Evolutionary conservation across 2,797 vertebrate genomes (phyloP), one percentile per base, ranked within the genome.

Genomic region (Dromococcyx pavoninus): DNA sequence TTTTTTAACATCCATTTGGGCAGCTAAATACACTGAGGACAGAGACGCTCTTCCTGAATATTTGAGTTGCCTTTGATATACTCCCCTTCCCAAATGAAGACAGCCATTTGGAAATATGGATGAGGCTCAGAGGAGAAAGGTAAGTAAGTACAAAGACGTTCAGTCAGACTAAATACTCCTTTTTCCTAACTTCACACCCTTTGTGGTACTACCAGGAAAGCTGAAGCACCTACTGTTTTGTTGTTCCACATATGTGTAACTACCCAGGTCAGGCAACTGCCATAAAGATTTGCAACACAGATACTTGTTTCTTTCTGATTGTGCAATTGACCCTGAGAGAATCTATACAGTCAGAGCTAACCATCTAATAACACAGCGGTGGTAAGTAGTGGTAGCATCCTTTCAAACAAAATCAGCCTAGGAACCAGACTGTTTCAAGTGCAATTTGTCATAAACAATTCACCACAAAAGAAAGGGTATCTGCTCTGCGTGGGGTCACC

Each of bases 41-140:
- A 16, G 13, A 75, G 19, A 83, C 3, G 28, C 10, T 71, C 74
- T 61, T 79, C 44, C 65, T 50, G 25, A 77, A 70, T 8, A 84
- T 77, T 23, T 67, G 11, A 10, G 51, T 69, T 87, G 35, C 19
- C 14, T 65, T 56, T 54, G 24, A 1, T 66, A 35, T 71, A 71
- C 70, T 77, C 10, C 16, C 7, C 33, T 74, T 84, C 75, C 9
- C 33, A 77, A 86, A 71, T 16, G 16, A 91, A 51, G 7, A n/a
- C n/a, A n/a, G n/a, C n/a, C n/a, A 69, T 23, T 17, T 66, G 43
- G 21, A 85, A 84, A 78, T 2, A 58, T 0, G 0, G 6, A 72
- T 19, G 1, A 56, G 33, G 22, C 56, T 82, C 56, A 70, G 35
- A 87, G 58, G 18, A 76, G 24, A 75, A 61, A 41, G 15, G 2